Evolutionary conservation across 2,888 invertebrate genomes (phyloP).

Genomic region (Nephrotoma flavescens): DNA sequence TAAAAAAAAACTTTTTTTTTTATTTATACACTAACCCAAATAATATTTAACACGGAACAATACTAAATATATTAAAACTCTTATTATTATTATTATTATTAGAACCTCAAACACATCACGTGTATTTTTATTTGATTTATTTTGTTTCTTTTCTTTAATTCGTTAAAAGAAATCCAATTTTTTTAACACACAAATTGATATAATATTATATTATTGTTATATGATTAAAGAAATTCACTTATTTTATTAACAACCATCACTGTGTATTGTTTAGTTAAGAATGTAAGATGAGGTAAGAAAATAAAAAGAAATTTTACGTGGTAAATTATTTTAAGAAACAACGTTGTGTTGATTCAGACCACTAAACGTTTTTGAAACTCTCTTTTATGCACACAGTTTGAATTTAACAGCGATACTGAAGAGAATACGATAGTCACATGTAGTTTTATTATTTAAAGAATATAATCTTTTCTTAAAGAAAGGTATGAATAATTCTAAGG

Average conservation of each 20-base stretch:
- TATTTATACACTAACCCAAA: slow-evolving; percentile 1
- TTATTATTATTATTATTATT: neutral
- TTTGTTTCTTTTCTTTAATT: neutral
- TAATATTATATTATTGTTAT: neutral
- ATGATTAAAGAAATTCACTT: neutral
- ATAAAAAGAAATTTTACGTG: neutral
- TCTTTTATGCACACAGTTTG: neutral
- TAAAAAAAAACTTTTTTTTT: neutral
- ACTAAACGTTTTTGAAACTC: neutral
- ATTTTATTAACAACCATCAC: neutral
- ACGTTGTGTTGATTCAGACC: neutral
- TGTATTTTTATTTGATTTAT: neutral
- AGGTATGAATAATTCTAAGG: neutral
- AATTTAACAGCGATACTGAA: slow-evolving; percentile 1
- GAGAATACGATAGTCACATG: neutral
- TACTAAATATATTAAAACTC: neutral
- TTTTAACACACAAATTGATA: neutral
- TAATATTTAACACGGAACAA: slow-evolving; percentile 1
- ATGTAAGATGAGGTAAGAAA: neutral
- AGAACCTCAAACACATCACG: neutral
- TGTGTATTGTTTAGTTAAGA: neutral
- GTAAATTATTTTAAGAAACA: neutral
- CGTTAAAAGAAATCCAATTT: neutral
- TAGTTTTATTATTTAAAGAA: slow-evolving; percentile 1
- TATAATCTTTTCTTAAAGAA: neutral